Base-by-base conservation (phyloP, 2,888 invertebrate species). In the Drosophila heteroneura region DNA sequence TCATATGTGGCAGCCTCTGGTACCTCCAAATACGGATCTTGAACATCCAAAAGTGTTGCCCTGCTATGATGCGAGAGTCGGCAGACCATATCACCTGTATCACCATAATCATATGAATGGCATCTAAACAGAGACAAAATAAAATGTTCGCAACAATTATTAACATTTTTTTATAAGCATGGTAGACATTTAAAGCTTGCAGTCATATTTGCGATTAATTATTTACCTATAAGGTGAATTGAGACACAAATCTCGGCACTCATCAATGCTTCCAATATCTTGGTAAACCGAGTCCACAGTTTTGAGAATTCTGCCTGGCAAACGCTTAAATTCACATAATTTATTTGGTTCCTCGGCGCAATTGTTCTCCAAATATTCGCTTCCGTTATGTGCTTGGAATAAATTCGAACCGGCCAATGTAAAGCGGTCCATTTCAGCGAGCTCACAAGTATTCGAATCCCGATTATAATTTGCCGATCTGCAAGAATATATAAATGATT, bases 241-340 rank as follows among this genome's bases (percentile, higher is more conserved):
- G 68, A 98, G 94, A 93, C 98, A 98, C 77, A 97, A 95, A 92
- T 98, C 97, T 70, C 97, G 95, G 93, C 98, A 98, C 94, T 97
- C 98, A 89, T 98, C 97, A 74, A 97, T 94, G 32, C 96, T 97
- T 81, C 96, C 96, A 47, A 98, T 96, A 91, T 98, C 97, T 94
- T 97, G 97, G 93, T 97, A 97, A 37, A 98, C 98, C 7, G 98
- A 97, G 92, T 98, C 98, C 58, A 98, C 98, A 2, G 98, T 98
- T 94, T 98, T 98, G 81, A 98, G 94, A 88, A 98, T 98, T 91
- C 97, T 96, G 28, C 98, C 98, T 60, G 95, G 95, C 93, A 97
- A 95, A 92, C 97, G 97, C 94, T 98, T 97, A 94, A 98, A 98
- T 94, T 98, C 98, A 94, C 98, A 98, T 77, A 98, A 94, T 93